Evolutionary conservation across 2,888 invertebrate genomes (phyloP).

Genomic region (Argyresthia albistria): DNA sequence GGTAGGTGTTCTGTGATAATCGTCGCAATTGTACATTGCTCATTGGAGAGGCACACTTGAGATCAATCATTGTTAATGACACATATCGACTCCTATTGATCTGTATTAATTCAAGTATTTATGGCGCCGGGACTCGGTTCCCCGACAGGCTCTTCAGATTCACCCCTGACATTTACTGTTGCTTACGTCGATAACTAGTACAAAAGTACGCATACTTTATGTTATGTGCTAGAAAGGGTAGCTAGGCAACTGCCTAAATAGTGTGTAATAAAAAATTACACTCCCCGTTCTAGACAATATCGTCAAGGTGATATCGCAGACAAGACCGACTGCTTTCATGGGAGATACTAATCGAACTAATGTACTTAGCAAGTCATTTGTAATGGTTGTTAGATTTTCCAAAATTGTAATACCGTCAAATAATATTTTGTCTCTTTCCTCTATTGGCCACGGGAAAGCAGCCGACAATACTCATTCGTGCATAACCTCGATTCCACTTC

Average conservation of each 20-base stretch:
- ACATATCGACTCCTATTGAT: constrained; percentile 55
- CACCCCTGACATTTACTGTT: constrained; percentile 37
- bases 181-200: no score
- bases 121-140: constrained; percentile 19
- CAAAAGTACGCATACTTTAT: no score
- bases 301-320: background rate
- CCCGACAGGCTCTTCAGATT: constrained; percentile 18
- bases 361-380: background rate
- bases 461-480: constrained; percentile 63
- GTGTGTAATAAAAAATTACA: background rate
- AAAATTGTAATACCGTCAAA: background rate
- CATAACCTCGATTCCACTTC: constrained; percentile 51
- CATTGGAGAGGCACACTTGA: constrained; percentile 14
- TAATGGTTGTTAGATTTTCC: background rate
- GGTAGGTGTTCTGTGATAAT: constrained; percentile 32
- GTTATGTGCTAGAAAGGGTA: no score
- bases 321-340: background rate
- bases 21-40: background rate
- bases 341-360: background rate
- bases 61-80: constrained; percentile 51
- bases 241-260: no score
- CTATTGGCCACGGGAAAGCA: constrained; percentile 36
- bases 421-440: constrained; percentile 1
- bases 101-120: constrained; percentile 36
- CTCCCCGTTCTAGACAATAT: background rate